phyloP scores from a whole-genome alignment of 1,140 invertebrate species.

The Mesaphorura yosii region DNA sequence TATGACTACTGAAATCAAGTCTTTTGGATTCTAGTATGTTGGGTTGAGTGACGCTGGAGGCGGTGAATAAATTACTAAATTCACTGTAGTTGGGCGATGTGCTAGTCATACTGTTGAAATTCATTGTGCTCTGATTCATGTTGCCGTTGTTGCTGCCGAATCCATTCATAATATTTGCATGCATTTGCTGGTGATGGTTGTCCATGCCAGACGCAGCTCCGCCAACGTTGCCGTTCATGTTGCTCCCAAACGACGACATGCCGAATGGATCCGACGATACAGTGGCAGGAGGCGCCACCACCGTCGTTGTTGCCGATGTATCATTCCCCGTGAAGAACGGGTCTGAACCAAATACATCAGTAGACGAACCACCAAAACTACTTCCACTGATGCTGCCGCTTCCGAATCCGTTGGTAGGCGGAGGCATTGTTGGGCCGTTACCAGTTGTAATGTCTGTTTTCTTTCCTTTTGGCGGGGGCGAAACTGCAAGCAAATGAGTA shows the following conservation, averaged over 20 bases:
- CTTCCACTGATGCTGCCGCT: too few relatives aligned
- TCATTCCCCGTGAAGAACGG: constrained; percentile 40
- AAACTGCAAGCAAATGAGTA: constrained; percentile 44
- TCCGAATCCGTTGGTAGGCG: too few relatives aligned
- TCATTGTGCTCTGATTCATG: constrained; percentile 3
- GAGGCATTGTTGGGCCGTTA: too few relatives aligned
- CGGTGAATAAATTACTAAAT: constrained; percentile 5
- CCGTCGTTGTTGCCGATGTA: too few relatives aligned
- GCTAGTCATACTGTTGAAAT: not conserved
- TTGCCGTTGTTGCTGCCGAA: constrained; percentile 10
- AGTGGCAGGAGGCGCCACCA: too few relatives aligned
- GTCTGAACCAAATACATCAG: constrained; percentile 45
- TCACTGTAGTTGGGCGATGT: not conserved
- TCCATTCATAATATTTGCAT: constrained; percentile 10
- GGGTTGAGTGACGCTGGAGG: not conserved
- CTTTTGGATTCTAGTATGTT: constrained; percentile 62
- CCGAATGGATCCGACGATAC: constrained; percentile 55
- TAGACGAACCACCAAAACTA: too few relatives aligned
- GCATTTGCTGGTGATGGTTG: too few relatives aligned
- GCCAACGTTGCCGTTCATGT: not conserved
- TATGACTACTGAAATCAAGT: constrained; percentile 75
- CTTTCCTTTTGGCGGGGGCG: constrained; percentile 59
- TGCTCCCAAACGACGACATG: constrained; percentile 55
- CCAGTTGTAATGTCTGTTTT: constrained; percentile 7
- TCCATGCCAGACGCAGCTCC: not conserved